Evolutionary conservation across 2,888 invertebrate genomes (phyloP).

Genomic region (Polydrusus tereticollis): DNA sequence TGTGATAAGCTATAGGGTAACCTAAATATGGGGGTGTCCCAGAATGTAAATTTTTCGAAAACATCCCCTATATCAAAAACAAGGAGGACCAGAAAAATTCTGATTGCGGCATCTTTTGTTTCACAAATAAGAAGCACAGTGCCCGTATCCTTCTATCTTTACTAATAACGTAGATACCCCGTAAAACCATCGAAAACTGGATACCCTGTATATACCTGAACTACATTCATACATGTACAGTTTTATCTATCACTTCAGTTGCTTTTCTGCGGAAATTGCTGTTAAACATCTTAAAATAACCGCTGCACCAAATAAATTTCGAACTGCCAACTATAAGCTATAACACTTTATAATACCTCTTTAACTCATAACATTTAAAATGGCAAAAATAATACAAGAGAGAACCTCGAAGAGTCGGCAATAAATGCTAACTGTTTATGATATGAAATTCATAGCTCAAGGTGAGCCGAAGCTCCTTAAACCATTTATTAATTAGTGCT

Average conservation of each 20-base stretch:
- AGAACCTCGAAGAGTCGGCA: constrained; percentile 27
- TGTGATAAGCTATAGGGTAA: too few species aligned
- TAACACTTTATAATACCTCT: constrained; percentile 23
- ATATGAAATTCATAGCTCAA: constrained; percentile 42
- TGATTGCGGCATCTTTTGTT: too few species aligned
- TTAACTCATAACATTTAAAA: constrained; percentile 15
- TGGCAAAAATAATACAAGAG: constrained; percentile 23
- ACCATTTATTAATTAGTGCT: constrained; percentile 37
- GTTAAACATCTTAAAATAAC: background rate
- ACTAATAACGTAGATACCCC: too few species aligned
- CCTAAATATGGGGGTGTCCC: too few species aligned
- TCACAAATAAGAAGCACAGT: too few species aligned
- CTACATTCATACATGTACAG: background rate
- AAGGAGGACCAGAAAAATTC: too few species aligned
- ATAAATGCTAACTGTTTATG: constrained; percentile 37
- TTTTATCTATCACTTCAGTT: background rate
- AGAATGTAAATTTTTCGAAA: too few species aligned
- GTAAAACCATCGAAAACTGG: too few species aligned
- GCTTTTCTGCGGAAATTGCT: background rate
- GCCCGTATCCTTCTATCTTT: too few species aligned
- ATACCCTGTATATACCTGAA: background rate
- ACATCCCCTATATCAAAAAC: too few species aligned
- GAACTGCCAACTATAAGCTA: constrained; percentile 11
- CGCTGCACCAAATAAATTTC: constrained; percentile 5
- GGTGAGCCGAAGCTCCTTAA: constrained; percentile 30